These are phyloP conservation scores for Halcyon smyrnensis DNA, from an alignment of 2,797 vertebrate species.

Conservation along the genomic window DNA sequence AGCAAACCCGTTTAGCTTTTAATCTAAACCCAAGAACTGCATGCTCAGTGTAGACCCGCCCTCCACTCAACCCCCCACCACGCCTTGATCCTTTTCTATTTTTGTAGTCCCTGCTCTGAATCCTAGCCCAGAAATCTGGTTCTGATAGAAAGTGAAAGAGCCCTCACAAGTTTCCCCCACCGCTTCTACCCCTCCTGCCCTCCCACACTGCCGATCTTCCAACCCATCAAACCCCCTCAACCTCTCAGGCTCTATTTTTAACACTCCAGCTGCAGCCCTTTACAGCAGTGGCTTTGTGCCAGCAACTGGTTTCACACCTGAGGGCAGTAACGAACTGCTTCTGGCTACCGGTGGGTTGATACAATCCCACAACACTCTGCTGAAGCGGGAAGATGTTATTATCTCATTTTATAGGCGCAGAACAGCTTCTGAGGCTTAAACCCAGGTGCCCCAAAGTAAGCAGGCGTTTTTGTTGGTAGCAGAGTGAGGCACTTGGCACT, in stretches of 20 bases:
- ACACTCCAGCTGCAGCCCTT: background rate
- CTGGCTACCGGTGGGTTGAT: background rate
- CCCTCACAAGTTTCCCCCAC: background rate
- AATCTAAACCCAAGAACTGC: background rate
- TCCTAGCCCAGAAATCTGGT: background rate
- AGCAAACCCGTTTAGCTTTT: background rate
- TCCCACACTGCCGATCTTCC: background rate
- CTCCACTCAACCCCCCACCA: background rate
- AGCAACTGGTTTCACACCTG: constrained; percentile 23
- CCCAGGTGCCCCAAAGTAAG: background rate
- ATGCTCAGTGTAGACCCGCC: background rate
- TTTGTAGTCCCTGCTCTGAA: background rate
- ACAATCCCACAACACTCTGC: background rate
- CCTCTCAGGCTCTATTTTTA: background rate
- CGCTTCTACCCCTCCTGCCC: background rate
- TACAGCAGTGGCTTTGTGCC: background rate
- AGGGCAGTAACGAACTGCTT: constrained; percentile 34
- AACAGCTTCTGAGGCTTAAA: constrained; percentile 22
- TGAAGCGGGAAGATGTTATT: background rate
- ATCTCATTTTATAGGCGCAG: background rate
- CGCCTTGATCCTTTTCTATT: background rate
- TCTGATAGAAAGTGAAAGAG: background rate
- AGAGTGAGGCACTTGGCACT: background rate
- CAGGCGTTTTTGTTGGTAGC: background rate
- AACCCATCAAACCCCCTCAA: background rate